A percentile compares a stretch with the other conserved stretches of the same genome.
These are phyloP conservation scores for Alligator sinensis DNA, from an alignment of 2,113 vertebrate species.

Conservation along the genomic window DNA sequence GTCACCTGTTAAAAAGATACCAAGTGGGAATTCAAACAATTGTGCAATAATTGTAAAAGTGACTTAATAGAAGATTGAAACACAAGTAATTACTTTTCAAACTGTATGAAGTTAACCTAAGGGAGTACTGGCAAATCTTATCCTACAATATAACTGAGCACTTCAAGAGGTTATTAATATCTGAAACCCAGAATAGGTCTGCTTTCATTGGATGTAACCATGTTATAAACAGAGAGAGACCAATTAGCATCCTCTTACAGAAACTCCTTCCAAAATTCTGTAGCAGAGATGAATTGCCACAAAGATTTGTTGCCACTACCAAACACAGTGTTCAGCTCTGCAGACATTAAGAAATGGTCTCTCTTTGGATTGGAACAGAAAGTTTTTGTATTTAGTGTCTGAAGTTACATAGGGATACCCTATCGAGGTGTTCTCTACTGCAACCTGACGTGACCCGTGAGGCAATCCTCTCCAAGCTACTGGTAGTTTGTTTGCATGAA, in stretches of 20 bases:
- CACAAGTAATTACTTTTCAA: not conserved
- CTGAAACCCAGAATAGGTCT: not conserved
- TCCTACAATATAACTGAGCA: not conserved
- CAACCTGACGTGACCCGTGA: not conserved
- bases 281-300: constrained; percentile 22
- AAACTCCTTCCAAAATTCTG: constrained; percentile 9
- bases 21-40: not conserved
- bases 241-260: not conserved
- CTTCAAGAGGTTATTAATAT: not conserved
- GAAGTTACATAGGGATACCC: not conserved
- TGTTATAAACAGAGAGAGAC: not conserved
- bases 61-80: not conserved
- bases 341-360: not conserved
- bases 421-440: not conserved
- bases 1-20: not conserved
- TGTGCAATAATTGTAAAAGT: not conserved
- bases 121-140: constrained; percentile 1
- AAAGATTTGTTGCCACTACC: not conserved
- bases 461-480: not conserved
- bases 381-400: not conserved
- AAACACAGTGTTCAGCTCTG: not conserved
- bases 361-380: not conserved
- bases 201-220: not conserved
- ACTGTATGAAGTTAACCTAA: not conserved
- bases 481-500: not conserved